These are phyloP conservation scores for Cephonodes hylas DNA, from an alignment of 2,888 invertebrate species.

Conservation along the genomic window DNA sequence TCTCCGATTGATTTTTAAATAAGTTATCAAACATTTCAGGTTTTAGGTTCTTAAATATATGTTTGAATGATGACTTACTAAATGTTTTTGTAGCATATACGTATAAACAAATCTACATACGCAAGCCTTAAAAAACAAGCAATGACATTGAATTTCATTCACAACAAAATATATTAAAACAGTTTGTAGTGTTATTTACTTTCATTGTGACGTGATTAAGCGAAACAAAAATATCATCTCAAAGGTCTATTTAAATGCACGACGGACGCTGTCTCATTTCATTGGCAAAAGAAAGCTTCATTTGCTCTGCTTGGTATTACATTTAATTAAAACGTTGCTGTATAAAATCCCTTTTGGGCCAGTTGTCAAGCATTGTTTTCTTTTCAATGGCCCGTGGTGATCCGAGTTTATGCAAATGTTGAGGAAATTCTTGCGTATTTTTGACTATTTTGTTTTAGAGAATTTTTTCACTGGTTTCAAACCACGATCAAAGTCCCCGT, in stretches of 20 bases:
- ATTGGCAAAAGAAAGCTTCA: constrained; percentile 3
- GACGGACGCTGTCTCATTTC: background rate
- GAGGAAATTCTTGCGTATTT: too few relatives aligned
- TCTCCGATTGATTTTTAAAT: too few relatives aligned
- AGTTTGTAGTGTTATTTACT: background rate
- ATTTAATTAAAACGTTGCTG: background rate
- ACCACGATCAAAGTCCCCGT: too few relatives aligned
- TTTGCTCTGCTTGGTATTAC: background rate
- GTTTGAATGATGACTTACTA: too few relatives aligned
- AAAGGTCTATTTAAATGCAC: background rate
- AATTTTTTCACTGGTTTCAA: too few relatives aligned
- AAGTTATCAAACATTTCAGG: background rate
- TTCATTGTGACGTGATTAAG: background rate
- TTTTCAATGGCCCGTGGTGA: background rate
- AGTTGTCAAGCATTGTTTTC: background rate
- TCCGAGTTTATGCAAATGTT: background rate
- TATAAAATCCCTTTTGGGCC: background rate
- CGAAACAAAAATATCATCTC: background rate
- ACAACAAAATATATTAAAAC: background rate
- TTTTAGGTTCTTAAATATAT: too few relatives aligned
- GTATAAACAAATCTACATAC: too few relatives aligned
- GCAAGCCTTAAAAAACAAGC: too few relatives aligned
- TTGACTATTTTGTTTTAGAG: background rate
- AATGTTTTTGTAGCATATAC: too few relatives aligned
- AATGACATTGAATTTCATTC: background rate